phyloP scores from a whole-genome alignment of 2,888 invertebrate species.

The Acholoe squamosa region DNA sequence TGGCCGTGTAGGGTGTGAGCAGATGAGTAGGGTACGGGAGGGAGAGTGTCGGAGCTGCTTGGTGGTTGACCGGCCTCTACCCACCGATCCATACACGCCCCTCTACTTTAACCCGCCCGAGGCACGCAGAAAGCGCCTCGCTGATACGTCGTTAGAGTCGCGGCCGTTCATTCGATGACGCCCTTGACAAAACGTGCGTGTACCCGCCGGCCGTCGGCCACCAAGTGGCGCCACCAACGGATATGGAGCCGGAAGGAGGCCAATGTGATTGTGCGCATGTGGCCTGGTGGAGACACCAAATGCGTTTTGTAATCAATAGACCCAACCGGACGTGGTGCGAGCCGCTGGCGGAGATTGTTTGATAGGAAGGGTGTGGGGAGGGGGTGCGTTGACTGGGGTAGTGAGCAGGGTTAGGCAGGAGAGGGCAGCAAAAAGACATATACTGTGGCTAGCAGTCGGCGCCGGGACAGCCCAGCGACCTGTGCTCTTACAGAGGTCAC shows the following conservation, averaged over 20 bases:
- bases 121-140: neutral
- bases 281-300: constrained; percentile 26
- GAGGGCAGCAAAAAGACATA: too few species aligned
- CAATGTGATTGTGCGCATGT: constrained; percentile 50
- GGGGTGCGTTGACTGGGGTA: too few species aligned
- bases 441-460: too few species aligned
- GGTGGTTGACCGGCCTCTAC: constrained; percentile 2
- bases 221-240: constrained; percentile 29
- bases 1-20: neutral
- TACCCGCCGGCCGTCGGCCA: neutral
- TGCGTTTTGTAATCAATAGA: constrained; percentile 54
- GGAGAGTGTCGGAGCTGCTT: neutral
- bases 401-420: too few species aligned
- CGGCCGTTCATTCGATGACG: neutral
- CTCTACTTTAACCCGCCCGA: neutral
- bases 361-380: too few species aligned
- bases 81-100: neutral
- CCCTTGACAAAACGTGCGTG: neutral
- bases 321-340: too few species aligned
- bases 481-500: too few species aligned
- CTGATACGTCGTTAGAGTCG: constrained; percentile 41
- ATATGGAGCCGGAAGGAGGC: constrained; percentile 43
- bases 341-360: too few species aligned
- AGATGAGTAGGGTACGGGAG: constrained; percentile 15
- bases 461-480: too few species aligned